A percentile compares a stretch with the other conserved stretches of the same genome.
Evolutionary conservation across 2,113 vertebrate species (phyloP).

Genomic region (Microcebus jonahi): DNA sequence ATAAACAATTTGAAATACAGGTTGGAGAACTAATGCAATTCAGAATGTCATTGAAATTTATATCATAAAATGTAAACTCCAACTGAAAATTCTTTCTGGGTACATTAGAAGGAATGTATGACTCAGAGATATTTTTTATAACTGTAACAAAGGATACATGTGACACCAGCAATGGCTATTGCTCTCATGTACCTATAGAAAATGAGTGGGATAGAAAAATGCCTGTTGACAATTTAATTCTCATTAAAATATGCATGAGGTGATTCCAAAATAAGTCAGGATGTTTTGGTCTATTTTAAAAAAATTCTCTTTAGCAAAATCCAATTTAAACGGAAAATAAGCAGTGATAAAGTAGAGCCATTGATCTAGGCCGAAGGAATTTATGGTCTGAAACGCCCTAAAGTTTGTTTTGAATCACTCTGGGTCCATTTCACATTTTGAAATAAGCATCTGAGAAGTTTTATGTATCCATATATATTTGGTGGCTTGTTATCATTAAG

Average conservation of each 20-base stretch:
- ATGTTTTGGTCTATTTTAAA: background rate
- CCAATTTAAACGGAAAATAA: conserved; percentile 72
- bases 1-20: background rate
- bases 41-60: background rate
- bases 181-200: background rate
- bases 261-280: conserved; percentile 38
- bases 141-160: background rate
- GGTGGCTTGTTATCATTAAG: background rate
- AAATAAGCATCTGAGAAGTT: conserved; percentile 61
- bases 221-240: conserved; percentile 30
- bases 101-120: background rate
- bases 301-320: conserved; percentile 56
- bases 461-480: background rate
- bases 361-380: conserved; percentile 60
- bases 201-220: background rate
- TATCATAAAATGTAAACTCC: conserved; percentile 1
- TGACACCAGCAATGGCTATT: background rate
- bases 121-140: background rate
- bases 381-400: conserved; percentile 60
- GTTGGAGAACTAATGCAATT: background rate
- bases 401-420: conserved; percentile 73
- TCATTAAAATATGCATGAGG: conserved; percentile 58
- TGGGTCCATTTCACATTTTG: background rate
- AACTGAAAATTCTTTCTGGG: background rate
- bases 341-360: background rate